phyloP scores from a whole-genome alignment of 2,888 invertebrate species.

The Aleiodes testaceus region DNA sequence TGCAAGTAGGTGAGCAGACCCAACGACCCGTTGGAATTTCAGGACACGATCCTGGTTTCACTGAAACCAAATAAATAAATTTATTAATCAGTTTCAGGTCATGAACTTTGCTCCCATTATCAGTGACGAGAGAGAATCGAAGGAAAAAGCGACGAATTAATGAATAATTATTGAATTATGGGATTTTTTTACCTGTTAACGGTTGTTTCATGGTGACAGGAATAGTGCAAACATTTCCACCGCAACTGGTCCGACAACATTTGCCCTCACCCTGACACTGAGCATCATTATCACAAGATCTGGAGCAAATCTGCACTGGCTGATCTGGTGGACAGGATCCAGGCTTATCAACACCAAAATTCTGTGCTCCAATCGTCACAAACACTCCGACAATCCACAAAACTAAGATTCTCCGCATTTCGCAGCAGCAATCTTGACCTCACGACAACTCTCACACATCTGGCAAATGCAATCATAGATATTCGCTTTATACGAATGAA shows the following conservation, averaged over 20 bases:
- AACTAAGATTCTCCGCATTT: neutral
- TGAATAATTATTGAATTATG: neutral
- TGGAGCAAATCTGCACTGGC: constrained; percentile 74
- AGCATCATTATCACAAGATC: constrained; percentile 70
- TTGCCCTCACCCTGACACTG: constrained; percentile 71
- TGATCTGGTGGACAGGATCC: constrained; percentile 77
- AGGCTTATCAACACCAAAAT: constrained; percentile 56
- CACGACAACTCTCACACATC: neutral
- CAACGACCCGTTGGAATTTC: constrained; percentile 74
- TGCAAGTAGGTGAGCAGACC: constrained; percentile 76
- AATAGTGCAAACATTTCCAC: constrained; percentile 67
- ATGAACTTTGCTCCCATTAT: neutral
- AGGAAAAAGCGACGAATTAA: neutral
- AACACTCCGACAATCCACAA: neutral
- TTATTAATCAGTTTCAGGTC: neutral
- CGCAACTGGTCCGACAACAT: constrained; percentile 71
- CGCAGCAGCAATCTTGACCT: neutral
- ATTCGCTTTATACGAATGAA: constrained; percentile 5
- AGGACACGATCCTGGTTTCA: constrained; percentile 75
- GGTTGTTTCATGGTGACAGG: constrained; percentile 66
- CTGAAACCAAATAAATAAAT: constrained; percentile 61
- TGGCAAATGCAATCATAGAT: neutral
- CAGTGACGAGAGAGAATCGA: neutral
- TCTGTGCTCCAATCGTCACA: constrained; percentile 7
- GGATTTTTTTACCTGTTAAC: constrained; percentile 52